Evolutionary conservation across 2,797 vertebrate species (phyloP), one percentile per base, ranked within the genome.

Genomic region (Coccyzus lansbergi): DNA sequence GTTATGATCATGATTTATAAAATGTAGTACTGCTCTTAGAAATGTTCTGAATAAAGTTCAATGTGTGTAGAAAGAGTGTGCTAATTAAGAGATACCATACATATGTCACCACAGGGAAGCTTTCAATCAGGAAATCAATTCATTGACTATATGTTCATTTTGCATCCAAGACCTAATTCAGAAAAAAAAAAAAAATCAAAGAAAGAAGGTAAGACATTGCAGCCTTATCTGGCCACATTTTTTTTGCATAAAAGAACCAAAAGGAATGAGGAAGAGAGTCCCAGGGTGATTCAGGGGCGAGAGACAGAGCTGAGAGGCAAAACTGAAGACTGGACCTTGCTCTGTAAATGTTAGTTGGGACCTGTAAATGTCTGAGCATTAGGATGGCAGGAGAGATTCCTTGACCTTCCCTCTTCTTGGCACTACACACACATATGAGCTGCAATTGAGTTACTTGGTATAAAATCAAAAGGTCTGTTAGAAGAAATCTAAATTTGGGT

Each of bases 21-120:
- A 92, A 86, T 52, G 25, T 49, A 55, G 46, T 77, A 72, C 91
- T 9, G 20, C 33, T 89, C 46, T 91, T 75, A 86, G 85, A 58
- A 91, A 92, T 88, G 58, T 88, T 71, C 34, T 71, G 40, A 75
- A 91, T 24, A 48, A 93, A 88, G 65, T 88, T 93, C 67, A 86
- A 22, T 56, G 24, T 53, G 29, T 90, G 76, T 36, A 80, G 78
- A 80, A 88, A 67, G 40, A 75, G 24, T 33, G 46, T 91, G 69
- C 51, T 92, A 86, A 90, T 83, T 80, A 90, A 88, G 84, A 89
- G 38, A 75, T 88, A 63, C 16, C 15, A 9, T 62, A 46, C 51
- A 40, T 51, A 36, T 53, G 36, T 88, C 76, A 87, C 58, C 1
- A 0, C 69, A 59, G 1, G 4, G 68, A 87, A 77, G 29, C 72